Percentiles rank a stretch among this genome's conserved stretches.
These are phyloP conservation scores for Lithophane semibrunnea DNA, from an alignment of 2,888 invertebrate genomes.

Conservation along the genomic window DNA sequence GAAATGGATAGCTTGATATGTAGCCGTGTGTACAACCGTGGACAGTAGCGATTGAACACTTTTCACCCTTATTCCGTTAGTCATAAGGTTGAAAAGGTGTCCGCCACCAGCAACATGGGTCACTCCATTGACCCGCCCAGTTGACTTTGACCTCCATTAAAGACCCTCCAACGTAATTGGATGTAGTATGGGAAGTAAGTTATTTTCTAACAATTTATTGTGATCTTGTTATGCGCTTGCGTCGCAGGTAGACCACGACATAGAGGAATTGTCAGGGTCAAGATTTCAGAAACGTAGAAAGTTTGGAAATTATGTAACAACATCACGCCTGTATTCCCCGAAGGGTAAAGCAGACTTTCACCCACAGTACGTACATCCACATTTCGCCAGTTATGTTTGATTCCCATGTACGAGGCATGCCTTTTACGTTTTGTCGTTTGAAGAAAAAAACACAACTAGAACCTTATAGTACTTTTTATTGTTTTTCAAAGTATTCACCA, in stretches of 20 bases:
- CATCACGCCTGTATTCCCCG: too few species aligned
- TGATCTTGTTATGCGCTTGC: constrained; percentile 24
- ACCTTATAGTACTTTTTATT: too few species aligned
- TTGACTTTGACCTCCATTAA: constrained; percentile 49
- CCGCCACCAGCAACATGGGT: not conserved
- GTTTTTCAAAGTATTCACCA: too few species aligned
- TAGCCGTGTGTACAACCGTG: not conserved
- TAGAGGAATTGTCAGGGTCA: not conserved
- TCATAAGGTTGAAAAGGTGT: not conserved
- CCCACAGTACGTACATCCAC: too few species aligned
- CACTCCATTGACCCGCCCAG: constrained; percentile 50
- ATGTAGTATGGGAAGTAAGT: constrained; percentile 38
- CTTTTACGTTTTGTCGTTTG: too few species aligned
- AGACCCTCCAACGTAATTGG: constrained; percentile 47
- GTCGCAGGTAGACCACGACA: not conserved
- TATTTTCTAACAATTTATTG: constrained; percentile 42
- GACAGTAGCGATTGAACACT: not conserved
- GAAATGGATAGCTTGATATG: too few species aligned
- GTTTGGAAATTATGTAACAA: too few species aligned
- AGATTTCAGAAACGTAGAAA: not conserved
- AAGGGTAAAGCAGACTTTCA: too few species aligned
- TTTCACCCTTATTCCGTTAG: not conserved
- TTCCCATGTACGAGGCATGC: too few species aligned
- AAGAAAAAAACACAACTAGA: too few species aligned
- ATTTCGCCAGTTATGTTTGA: not conserved